phyloP scores from a whole-genome alignment of 2,888 invertebrate species.

The Germaria angustata region DNA sequence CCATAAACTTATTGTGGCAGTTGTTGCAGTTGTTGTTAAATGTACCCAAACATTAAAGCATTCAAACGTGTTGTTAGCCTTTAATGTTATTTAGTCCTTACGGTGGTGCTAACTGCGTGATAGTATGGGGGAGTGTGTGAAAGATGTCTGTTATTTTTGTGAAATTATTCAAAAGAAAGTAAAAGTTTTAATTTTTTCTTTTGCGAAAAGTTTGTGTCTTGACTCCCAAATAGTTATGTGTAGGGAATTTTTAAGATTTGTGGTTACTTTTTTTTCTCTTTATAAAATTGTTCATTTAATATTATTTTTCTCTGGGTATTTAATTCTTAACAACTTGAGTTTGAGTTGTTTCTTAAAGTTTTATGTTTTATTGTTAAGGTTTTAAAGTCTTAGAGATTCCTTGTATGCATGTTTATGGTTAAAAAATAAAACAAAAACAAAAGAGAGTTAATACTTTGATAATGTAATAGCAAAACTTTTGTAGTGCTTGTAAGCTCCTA shows the following conservation, averaged over 20 bases:
- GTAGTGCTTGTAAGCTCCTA: background rate
- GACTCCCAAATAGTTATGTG: conserved; percentile 6
- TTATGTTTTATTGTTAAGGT: conserved; percentile 15
- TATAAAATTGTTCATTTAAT: conserved; percentile 8
- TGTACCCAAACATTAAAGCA: conserved; percentile 58
- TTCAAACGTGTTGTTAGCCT: conserved; percentile 65
- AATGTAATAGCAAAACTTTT: conserved; percentile 24
- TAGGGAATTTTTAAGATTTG: conserved; percentile 45
- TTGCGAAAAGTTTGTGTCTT: conserved; percentile 13
- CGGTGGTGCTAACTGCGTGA: background rate
- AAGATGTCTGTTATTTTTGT: conserved; percentile 40
- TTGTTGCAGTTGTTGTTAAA: conserved; percentile 41
- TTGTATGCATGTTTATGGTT: conserved; percentile 7
- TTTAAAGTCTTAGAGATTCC: conserved; percentile 29
- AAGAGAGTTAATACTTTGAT: conserved; percentile 6
- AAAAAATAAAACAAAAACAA: background rate
- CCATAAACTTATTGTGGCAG: conserved; percentile 59
- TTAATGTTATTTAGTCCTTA: conserved; percentile 50
- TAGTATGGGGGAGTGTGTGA: background rate
- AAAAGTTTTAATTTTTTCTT: conserved; percentile 51
- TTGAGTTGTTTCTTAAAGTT: conserved; percentile 32
- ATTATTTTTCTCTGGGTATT: conserved; percentile 44
- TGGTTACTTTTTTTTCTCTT: conserved; percentile 28
- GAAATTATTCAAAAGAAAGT: conserved; percentile 65
- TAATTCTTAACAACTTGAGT: conserved; percentile 41